Evolutionary conservation across 2,113 vertebrate species (phyloP), one percentile per base, ranked within the genome.

Genomic region (Megaleporinus macrocephalus): DNA sequence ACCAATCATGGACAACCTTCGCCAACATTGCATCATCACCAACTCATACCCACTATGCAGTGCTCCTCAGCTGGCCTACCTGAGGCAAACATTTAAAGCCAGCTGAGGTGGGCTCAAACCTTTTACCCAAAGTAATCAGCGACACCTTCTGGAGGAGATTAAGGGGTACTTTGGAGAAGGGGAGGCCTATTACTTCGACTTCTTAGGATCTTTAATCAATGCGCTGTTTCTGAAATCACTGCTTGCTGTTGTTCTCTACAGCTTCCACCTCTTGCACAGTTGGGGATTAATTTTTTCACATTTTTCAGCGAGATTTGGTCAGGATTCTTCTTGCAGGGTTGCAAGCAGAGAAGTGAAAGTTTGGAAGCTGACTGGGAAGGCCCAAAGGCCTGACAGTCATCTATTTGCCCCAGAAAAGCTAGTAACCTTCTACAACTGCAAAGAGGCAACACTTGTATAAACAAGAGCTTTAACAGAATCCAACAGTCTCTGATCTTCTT

Each of bases 141-240:
- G 27, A n/a, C 71, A 70, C 15, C 26, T 65, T 49, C 83, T 85
- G 87, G 84, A 86, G 53, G 74, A 74, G 16, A 84, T 87, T 68
- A 77, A 72, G 44, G 70, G 18, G 22, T 89, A 89, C 73, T 89
- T 86, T 69, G 87, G 87, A 9, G 84, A 84, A 1, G 27, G 47
- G n/a, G 69, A 84, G 13, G 84, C 86, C 29, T 73, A 86, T 41
- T 89, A 88, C 73, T 86, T 89, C 65, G 68, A 77, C 16, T 85
- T 89, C 51, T 70, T 86, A n/a, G 80, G 80, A 47, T 76, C 49
- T 26, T 65, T 88, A 36, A 79, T 81, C 36, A 53, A 66, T 27
- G 74, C 86, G 3, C 73, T 88, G 41, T 27, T 83, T 5, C 59
- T 81, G 24, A 85, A 83, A 62, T 74, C 76, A 9, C 26, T 74